Conservation (phyloP, 2,113 vertebrate genomes). For the Caranx melampygus region DNA sequence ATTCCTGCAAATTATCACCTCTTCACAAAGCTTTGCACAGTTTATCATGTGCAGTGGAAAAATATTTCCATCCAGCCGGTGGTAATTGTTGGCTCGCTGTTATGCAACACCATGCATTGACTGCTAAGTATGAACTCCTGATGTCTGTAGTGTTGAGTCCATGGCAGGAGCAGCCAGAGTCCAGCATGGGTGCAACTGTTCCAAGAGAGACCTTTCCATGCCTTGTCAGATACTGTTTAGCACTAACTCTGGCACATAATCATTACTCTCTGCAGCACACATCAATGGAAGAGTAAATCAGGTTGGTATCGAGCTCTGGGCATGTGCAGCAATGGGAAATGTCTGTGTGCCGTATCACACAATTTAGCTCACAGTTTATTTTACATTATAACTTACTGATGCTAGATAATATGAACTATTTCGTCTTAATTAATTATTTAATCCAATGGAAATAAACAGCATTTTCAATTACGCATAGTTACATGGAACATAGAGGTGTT, state of each 20-base stretch:
- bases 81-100: constrained; percentile 52
- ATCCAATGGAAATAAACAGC: constrained; percentile 4
- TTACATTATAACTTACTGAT: constrained; percentile 13
- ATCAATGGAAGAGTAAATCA: constrained; percentile 79
- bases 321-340: constrained; percentile 64
- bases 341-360: constrained; percentile 31
- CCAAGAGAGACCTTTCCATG: constrained; percentile 75
- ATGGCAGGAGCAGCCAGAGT: constrained; percentile 39
- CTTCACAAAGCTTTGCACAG: constrained; percentile 17
- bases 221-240: constrained; percentile 81
- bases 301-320: constrained; percentile 75
- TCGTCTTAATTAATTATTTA: not conserved
- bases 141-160: constrained; percentile 56
- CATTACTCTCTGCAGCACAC: constrained; percentile 78
- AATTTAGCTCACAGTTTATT: constrained; percentile 37
- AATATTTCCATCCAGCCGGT: constrained; percentile 47
- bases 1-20: not conserved
- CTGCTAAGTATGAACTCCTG: constrained; percentile 60
- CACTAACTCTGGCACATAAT: constrained; percentile 82
- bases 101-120: constrained; percentile 74
- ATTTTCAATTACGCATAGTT: constrained; percentile 27
- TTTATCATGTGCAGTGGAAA: constrained; percentile 59
- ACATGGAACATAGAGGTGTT: constrained; percentile 57
- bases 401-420: not conserved
- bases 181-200: constrained; percentile 69